Evolutionary conservation across 2,888 invertebrate genomes (phyloP).

Genomic region (Pomacea canaliculata): DNA sequence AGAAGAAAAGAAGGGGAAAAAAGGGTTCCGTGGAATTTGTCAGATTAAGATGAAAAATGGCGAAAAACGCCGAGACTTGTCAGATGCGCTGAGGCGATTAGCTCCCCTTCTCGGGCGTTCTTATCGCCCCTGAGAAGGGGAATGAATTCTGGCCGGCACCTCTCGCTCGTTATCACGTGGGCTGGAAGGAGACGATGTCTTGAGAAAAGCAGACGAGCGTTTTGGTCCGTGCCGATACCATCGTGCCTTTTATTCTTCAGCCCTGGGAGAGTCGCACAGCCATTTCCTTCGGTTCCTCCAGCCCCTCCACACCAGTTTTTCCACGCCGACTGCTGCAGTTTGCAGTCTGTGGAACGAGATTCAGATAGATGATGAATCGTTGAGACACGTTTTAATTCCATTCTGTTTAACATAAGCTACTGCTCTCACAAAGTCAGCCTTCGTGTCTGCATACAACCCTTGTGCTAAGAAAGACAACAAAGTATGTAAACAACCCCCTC

Average conservation of each 20-base stretch:
- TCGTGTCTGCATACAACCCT: too few species aligned
- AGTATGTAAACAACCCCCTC: too few species aligned
- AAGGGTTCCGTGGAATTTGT: constrained; percentile 25
- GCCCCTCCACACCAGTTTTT: too few species aligned
- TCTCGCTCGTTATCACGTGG: constrained; percentile 19
- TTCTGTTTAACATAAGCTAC: too few species aligned
- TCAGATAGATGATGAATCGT: too few species aligned
- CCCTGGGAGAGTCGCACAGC: too few species aligned
- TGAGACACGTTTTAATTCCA: too few species aligned
- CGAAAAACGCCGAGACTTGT: constrained; percentile 25
- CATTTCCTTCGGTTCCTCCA: too few species aligned
- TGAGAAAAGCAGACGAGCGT: constrained; percentile 1
- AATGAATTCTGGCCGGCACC: constrained; percentile 27
- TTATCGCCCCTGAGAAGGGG: constrained; percentile 23
- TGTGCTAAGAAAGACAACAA: too few species aligned
- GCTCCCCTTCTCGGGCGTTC: constrained; percentile 25
- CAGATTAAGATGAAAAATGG: constrained; percentile 30
- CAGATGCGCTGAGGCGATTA: constrained; percentile 28
- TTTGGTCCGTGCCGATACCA: not conserved
- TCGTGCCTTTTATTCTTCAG: not conserved
- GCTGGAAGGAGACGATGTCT: constrained; percentile 6
- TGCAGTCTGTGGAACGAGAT: too few species aligned
- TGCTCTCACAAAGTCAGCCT: too few species aligned
- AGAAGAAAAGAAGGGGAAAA: constrained; percentile 4
- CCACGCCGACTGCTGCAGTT: too few species aligned